Evolutionary conservation across 2,113 vertebrate genomes (phyloP), one percentile per base, ranked within the genome.

Genomic region (Hypocryptadius cinnamomeus): DNA sequence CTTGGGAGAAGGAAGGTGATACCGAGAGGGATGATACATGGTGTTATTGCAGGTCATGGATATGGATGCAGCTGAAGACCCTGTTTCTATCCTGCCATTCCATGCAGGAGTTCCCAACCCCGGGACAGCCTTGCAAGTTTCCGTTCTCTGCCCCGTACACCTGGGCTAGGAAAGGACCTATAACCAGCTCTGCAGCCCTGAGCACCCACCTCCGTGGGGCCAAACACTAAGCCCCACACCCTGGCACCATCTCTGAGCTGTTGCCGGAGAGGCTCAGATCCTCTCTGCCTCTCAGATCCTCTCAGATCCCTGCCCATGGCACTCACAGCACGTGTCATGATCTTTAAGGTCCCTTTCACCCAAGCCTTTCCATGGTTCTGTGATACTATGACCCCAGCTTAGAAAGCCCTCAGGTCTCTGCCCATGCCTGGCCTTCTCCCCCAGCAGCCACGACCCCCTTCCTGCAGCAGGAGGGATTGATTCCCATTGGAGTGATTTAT

Each of bases 161-260:
- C 16, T 5, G 0, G 8, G 31, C 45, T 51, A 61, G 47, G 47
- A 76, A 53, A 71, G 47, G 28, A 40, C 21, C 15, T 27, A 54
- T 11, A 6, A 40, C 7, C 4, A 17, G 24, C 21, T 68, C 28
- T 2, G 0, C 18, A 60, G 63, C 18, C 47, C 65, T 81, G 14
- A 79, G 37, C 25, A 60, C 12, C 21, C 31, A 22, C 2, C 22
- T 13, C 28, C 0, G 0, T 24, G 13, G 15, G 71, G 15, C 27
- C 48, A 56, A 88, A 53, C 13, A 33, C n/a, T 33, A 76, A 76
- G 51, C 11, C 16, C 15, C 54, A 70, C 5, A 31, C 10, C 5
- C 35, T 71, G 31, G 17, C 0, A 0, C 30, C 24, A 30, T 4
- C 30, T 79, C 53, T 69, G 35, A 65, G 48, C n/a, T 66, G 27